Base-by-base conservation (phyloP, 1,140 invertebrate species). In the Leucophenga varia region DNA sequence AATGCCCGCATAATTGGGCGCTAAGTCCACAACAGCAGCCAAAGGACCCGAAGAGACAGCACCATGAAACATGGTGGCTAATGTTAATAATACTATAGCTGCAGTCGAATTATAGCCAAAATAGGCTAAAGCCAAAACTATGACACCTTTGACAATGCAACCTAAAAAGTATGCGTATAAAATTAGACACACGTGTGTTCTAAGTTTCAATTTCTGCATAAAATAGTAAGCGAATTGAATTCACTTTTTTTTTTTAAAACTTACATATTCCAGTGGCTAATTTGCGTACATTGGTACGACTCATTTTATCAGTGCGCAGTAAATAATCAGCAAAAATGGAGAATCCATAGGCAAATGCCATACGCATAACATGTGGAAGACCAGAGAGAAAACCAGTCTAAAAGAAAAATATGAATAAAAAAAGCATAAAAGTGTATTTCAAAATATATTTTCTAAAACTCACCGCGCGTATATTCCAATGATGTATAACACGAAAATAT, bases 401-500 rank as follows among this genome's bases (percentile, higher is more conserved):
- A 19, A 75, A 75, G 57, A 19, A 75, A 75, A 58, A 22, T 3
- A 20, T 8, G 5, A 2, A 43, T 12, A n/a, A 40, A 13, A 31
- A 21, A 28, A 3, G 43, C 20, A 49, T 12, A 43, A 13, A 9
- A 6, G 5, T 10, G 19, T n/a, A 35, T 21, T 18, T 12, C 12
- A 7, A 14, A 20, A 6, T 12, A 9, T 16, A 18, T 20, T 3
- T 14, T 3, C 4, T 21, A 10, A 16, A 38, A 76, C 77, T 76
- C 76, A 93, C 91, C 61, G 83, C 78, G 69, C 84, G 80, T 14
- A 94, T 86, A 54, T 90, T 82, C 80, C 88, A 91, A 47, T 90
- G 86, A 43, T 95, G 84, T 22, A 94, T 84, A 55, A 87, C 83
- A 47, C 86, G 87, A 64, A 96, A 86, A 68, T 93, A 96, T 1